Evolutionary conservation across 1,140 invertebrate species (phyloP), one percentile per base, ranked within the genome.

Genomic region (Theocolax elegans): DNA sequence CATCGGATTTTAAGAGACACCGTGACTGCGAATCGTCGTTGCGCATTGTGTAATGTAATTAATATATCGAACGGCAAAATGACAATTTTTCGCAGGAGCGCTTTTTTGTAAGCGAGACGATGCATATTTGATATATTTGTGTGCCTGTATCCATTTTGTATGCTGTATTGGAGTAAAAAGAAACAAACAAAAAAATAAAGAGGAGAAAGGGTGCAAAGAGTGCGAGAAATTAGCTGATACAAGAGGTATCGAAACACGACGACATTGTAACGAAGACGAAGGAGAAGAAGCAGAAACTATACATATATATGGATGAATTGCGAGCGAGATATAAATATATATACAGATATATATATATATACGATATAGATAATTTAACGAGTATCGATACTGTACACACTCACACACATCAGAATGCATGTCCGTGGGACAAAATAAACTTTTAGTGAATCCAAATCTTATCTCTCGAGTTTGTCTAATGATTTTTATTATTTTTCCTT

Each of bases 41-140:
- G n/a, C n/a, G n/a, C n/a, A n/a, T n/a, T n/a, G n/a, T n/a, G n/a
- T n/a, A n/a, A 27, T 51, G 31, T 59, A 60, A 51, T 51, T 68
- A n/a, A n/a, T n/a, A n/a, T n/a, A n/a, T n/a, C n/a, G n/a, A n/a
- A n/a, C n/a, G n/a, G n/a, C n/a, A n/a, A n/a, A n/a, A n/a, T n/a
- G n/a, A n/a, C n/a, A n/a, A n/a, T n/a, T n/a, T n/a, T n/a, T n/a
- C n/a, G n/a, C n/a, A n/a, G n/a, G n/a, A n/a, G n/a, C n/a, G n/a
- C n/a, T n/a, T n/a, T n/a, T n/a, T n/a, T n/a, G n/a, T n/a, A n/a
- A n/a, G n/a, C n/a, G n/a, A n/a, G n/a, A 49, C 29, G 78, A 82
- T 80, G 81, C 83, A 82, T 83, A 83, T 85, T 84, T 83, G 81
- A 85, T 85, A n/a, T n/a, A 85, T 85, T 82, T 84, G 83, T 85